Evolutionary conservation across 2,888 invertebrate species (phyloP).

Genomic region (Actias luna): DNA sequence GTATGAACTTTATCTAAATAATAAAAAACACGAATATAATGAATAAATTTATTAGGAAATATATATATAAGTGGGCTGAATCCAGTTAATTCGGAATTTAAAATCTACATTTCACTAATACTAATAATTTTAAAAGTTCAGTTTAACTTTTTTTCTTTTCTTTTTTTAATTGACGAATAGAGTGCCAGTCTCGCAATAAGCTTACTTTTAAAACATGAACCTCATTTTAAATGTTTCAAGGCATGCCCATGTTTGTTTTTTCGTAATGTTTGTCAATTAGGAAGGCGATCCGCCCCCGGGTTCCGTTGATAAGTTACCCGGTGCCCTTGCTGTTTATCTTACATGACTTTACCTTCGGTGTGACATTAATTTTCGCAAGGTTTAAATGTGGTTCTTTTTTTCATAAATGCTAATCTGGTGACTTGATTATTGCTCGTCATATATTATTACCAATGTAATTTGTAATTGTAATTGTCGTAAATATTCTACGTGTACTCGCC

Average conservation of each 20-base stretch:
- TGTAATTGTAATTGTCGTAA: no score
- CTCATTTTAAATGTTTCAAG: conserved; percentile 18
- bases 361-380: conserved; percentile 34
- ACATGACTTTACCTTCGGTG: conserved; percentile 37
- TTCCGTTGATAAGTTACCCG: conserved; percentile 42
- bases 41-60: no score
- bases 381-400: conserved; percentile 28
- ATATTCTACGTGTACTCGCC: conserved; percentile 30
- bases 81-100: no score
- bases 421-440: conserved; percentile 50
- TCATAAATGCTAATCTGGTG: conserved; percentile 39
- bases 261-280: conserved; percentile 39
- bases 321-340: conserved; percentile 43
- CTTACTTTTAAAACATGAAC: conserved; percentile 11
- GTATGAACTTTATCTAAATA: no score
- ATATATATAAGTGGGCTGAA: no score
- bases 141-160: no score
- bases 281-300: conserved; percentile 27
- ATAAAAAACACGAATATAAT: no score
- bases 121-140: no score
- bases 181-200: background rate
- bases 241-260: conserved; percentile 22
- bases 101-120: no score
- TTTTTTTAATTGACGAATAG: no score
- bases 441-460: no score